Conservation (phyloP, 2,888 invertebrate genomes). For the Drosophila niveifrons region DNA sequence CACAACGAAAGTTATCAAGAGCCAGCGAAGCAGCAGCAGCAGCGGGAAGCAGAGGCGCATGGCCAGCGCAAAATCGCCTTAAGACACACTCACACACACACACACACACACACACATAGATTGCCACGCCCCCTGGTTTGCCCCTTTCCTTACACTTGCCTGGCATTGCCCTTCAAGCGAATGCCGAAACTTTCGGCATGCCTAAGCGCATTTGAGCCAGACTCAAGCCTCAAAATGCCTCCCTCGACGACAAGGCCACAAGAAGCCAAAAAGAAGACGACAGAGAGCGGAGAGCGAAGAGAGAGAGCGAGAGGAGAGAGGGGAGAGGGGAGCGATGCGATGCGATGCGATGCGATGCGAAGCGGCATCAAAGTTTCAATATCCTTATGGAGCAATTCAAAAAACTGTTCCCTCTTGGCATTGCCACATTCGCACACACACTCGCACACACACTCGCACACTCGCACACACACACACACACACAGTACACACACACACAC, state of each 20-base stretch:
- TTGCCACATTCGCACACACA: conserved; percentile 3
- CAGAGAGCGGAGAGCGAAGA: not conserved
- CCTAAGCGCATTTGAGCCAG: conserved; percentile 55
- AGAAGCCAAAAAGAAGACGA: conserved; percentile 16
- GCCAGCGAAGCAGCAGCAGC: not conserved
- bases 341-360: too few relatives aligned
- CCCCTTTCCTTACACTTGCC: not conserved
- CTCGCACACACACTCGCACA: conserved; percentile 1
- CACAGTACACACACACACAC: not conserved
- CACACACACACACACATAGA: not conserved
- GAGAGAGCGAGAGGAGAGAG: not conserved
- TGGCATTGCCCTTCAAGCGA: conserved; percentile 13
- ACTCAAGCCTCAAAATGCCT: conserved; percentile 45
- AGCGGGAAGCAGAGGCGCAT: not conserved
- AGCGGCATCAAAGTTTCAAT: conserved; percentile 45
- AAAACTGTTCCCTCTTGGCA: conserved; percentile 41
- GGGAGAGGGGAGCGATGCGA: too few relatives aligned
- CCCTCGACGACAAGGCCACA: conserved; percentile 40
- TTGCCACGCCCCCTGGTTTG: not conserved
- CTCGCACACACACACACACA: not conserved
- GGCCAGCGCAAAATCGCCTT: conserved; percentile 29
- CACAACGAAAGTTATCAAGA: conserved; percentile 55
- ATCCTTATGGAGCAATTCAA: conserved; percentile 51
- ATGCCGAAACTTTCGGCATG: conserved; percentile 46
- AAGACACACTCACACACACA: conserved; percentile 23